Evolutionary conservation across 1,140 invertebrate genomes (phyloP).

Genomic region (Eumaeus atala): DNA sequence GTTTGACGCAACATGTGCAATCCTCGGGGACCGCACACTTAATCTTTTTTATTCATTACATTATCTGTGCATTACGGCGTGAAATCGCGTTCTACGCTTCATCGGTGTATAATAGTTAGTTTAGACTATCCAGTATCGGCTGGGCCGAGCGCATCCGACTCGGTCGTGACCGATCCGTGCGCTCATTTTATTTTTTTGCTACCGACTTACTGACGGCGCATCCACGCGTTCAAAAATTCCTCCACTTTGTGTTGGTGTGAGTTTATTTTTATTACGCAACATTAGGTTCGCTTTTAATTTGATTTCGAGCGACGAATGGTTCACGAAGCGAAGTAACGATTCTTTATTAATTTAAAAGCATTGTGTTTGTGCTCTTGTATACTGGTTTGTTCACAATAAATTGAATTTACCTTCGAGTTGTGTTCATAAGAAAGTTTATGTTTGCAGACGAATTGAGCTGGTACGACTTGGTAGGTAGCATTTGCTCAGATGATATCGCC

Average conservation of each 20-base stretch:
- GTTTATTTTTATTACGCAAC: background rate
- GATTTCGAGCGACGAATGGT: no score
- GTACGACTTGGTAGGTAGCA: no score
- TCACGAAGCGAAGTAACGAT: no score
- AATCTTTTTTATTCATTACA: conserved; percentile 52
- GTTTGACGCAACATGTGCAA: conserved; percentile 9
- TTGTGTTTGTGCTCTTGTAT: no score
- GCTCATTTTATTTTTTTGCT: conserved; percentile 2
- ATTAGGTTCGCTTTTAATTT: background rate
- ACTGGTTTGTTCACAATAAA: no score
- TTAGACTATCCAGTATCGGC: conserved; percentile 15
- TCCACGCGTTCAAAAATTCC: background rate
- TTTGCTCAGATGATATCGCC: no score
- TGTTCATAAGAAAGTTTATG: no score
- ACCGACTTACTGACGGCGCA: conserved; percentile 6
- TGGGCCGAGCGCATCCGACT: background rate
- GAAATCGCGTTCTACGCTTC: conserved; percentile 48
- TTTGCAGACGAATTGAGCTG: no score
- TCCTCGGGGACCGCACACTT: conserved; percentile 4
- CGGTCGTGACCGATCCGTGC: conserved; percentile 2
- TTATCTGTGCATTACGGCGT: conserved; percentile 41
- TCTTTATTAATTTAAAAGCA: no score
- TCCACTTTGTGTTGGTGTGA: background rate
- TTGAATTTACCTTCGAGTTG: no score
- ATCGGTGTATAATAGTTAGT: conserved; percentile 37